Percentiles rank a stretch among this genome's conserved stretches.
These are phyloP conservation scores for Sitophilus oryzae DNA, from an alignment of 1,140 invertebrate genomes.

Conservation along the genomic window DNA sequence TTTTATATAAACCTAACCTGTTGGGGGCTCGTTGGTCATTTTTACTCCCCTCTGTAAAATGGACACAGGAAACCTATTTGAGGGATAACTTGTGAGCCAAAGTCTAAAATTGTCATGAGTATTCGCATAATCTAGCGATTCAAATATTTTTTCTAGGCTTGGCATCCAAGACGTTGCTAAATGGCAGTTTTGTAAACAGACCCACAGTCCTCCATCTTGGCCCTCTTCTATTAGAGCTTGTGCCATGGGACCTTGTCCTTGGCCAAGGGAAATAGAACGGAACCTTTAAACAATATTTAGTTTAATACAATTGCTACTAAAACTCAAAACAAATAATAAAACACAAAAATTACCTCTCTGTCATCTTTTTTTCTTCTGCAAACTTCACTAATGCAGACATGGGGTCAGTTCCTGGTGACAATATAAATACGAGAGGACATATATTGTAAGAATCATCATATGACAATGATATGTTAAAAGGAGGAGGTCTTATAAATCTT, in stretches of 20 bases:
- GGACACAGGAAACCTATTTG: conserved; percentile 77
- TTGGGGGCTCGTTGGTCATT: conserved; percentile 92
- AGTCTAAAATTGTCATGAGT: conserved; percentile 69
- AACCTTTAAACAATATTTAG: conserved; percentile 53
- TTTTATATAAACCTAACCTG: conserved; percentile 30
- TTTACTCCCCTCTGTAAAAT: conserved; percentile 86
- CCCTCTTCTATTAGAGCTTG: conserved; percentile 71
- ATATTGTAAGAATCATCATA: conserved; percentile 77
- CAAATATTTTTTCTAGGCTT: conserved; percentile 69
- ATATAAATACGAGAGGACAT: conserved; percentile 84
- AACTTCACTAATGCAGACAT: conserved; percentile 72
- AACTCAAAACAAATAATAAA: background rate
- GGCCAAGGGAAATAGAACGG: conserved; percentile 83
- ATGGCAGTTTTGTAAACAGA: conserved; percentile 93
- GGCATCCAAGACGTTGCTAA: conserved; percentile 88
- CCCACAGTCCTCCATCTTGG: conserved; percentile 74
- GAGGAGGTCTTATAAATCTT: conserved; percentile 77
- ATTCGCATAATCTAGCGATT: conserved; percentile 71
- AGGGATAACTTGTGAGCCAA: conserved; percentile 91
- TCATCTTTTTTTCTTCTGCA: conserved; percentile 71
- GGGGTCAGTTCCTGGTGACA: conserved; percentile 88
- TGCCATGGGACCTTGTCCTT: conserved; percentile 84
- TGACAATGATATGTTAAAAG: conserved; percentile 80
- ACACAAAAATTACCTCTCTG: conserved; percentile 33
- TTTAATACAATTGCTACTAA: background rate